phyloP scores from a whole-genome alignment of 1,140 invertebrate genomes.

The Bicyclus anynana region DNA sequence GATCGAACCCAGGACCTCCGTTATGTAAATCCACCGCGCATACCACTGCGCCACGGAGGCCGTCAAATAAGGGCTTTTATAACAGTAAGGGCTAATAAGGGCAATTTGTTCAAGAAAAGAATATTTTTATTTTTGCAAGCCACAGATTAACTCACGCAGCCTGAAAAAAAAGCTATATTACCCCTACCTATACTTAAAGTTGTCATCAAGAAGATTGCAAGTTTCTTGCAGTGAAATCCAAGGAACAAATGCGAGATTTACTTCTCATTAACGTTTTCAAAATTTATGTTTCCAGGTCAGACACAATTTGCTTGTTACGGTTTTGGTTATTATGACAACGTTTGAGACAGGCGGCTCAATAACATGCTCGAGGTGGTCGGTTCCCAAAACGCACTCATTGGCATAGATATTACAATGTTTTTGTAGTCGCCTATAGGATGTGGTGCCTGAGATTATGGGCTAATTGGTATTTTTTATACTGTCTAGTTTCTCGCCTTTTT shows the following conservation, averaged over 20 bases:
- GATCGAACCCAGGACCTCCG: no score
- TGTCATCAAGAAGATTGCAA: not conserved
- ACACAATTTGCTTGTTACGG: slow-evolving; percentile 11
- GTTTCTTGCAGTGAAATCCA: not conserved
- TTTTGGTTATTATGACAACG: slow-evolving; percentile 13
- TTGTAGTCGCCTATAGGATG: not conserved
- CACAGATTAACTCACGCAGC: no score
- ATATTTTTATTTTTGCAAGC: no score
- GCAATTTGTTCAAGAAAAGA: no score
- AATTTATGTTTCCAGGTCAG: slow-evolving; percentile 13
- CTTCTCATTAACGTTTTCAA: not conserved
- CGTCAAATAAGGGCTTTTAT: no score
- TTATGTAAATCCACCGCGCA: no score
- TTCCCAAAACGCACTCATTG: not conserved
- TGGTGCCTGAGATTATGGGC: no score
- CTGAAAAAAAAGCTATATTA: no score
- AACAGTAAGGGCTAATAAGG: no score
- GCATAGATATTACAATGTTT: not conserved
- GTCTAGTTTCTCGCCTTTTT: no score
- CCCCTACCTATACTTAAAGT: not conserved
- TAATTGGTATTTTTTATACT: no score
- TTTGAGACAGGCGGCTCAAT: slow-evolving; percentile 9
- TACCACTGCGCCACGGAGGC: no score
- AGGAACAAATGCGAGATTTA: not conserved
- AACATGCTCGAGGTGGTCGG: slow-evolving; percentile 10